phyloP scores from a whole-genome alignment of 2,888 invertebrate species.

The Phragmatobia fuliginosa region DNA sequence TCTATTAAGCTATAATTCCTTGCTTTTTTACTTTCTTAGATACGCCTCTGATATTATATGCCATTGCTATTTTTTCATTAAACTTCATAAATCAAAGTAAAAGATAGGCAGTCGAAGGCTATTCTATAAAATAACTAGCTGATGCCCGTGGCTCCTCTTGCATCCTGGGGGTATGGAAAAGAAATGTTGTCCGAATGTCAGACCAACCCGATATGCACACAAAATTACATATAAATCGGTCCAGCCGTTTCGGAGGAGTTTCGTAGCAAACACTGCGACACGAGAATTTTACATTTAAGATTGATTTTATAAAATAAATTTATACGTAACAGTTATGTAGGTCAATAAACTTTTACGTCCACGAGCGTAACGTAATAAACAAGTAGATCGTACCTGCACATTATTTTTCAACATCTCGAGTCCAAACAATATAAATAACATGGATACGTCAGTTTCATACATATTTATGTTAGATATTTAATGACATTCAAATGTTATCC shows the following conservation, averaged over 20 bases:
- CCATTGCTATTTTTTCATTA: too few relatives aligned
- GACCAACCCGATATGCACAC: too few relatives aligned
- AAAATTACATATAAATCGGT: too few relatives aligned
- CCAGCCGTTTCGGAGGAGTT: too few relatives aligned
- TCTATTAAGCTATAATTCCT: too few relatives aligned
- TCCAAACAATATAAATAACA: neutral
- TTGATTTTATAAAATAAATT: neutral
- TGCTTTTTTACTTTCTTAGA: too few relatives aligned
- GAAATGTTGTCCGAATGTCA: too few relatives aligned
- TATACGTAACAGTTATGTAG: neutral
- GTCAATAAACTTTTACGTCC: neutral
- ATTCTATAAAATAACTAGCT: neutral
- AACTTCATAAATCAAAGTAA: neutral
- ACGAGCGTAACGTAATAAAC: neutral
- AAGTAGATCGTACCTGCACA: neutral
- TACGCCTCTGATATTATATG: too few relatives aligned
- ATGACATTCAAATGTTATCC: neutral
- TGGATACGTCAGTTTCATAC: neutral
- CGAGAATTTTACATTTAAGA: too few relatives aligned
- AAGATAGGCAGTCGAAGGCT: neutral
- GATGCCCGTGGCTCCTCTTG: too few relatives aligned
- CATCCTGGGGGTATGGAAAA: too few relatives aligned
- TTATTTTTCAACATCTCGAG: neutral
- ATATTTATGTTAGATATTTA: neutral
- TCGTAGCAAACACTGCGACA: too few relatives aligned